Percentiles rank a stretch among this genome's conserved stretches.
phyloP scores from a whole-genome alignment of 1,140 invertebrate genomes.

The Periplaneta americana region DNA sequence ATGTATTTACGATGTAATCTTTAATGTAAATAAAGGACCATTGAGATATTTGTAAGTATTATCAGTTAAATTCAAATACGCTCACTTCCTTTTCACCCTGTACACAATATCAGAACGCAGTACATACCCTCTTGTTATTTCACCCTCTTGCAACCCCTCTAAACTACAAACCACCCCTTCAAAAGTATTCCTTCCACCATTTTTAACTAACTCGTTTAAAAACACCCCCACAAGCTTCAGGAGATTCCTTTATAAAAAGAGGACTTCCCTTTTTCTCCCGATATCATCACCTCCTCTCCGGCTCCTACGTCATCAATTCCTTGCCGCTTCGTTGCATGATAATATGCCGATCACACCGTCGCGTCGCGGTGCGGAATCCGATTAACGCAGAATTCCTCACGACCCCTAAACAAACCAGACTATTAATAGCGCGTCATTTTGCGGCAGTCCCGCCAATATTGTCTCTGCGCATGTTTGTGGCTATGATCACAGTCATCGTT shows the following conservation, averaged over 20 bases:
- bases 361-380: background rate
- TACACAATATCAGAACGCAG: background rate
- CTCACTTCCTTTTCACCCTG: too few relatives aligned
- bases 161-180: background rate
- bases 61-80: too few relatives aligned
- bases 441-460: too few relatives aligned
- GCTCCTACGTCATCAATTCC: background rate
- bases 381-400: background rate
- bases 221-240: background rate
- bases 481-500: too few relatives aligned
- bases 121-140: background rate
- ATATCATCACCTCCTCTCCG: background rate
- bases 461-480: too few relatives aligned
- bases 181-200: background rate
- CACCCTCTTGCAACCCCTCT: background rate
- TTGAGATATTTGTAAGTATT: too few relatives aligned
- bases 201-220: slow-evolving; percentile 10
- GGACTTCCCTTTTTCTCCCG: background rate
- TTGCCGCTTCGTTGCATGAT: background rate
- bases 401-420: background rate
- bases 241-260: too few relatives aligned
- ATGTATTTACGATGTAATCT: too few relatives aligned
- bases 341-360: background rate
- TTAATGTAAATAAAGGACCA: too few relatives aligned
- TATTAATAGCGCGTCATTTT: too few relatives aligned